A percentile compares a stretch with the other conserved stretches of the same genome.
These are phyloP conservation scores for Netelia inedita DNA, from an alignment of 2,888 invertebrate species.

Conservation along the genomic window DNA sequence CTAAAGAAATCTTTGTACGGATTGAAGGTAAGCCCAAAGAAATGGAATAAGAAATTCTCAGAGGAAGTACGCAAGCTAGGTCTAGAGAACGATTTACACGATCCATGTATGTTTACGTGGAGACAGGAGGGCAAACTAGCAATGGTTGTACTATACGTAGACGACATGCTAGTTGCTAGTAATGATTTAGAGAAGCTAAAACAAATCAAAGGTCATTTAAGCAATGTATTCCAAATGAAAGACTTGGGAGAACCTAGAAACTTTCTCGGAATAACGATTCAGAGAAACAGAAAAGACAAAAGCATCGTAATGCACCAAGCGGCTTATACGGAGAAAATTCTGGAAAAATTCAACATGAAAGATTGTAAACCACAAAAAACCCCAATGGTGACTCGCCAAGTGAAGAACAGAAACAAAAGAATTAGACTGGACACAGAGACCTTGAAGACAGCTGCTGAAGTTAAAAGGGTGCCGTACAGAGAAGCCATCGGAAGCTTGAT, in stretches of 20 bases:
- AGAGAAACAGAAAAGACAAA: slow-evolving; percentile 37
- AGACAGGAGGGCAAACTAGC: slow-evolving; percentile 54
- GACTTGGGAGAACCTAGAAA: slow-evolving; percentile 66
- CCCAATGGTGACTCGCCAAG: slow-evolving; percentile 66
- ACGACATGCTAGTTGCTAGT: slow-evolving; percentile 65
- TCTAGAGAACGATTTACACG: slow-evolving; percentile 62
- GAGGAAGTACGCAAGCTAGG: slow-evolving; percentile 66
- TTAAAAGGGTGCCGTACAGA: slow-evolving; percentile 51
- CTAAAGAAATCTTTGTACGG: slow-evolving; percentile 70
- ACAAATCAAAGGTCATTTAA: slow-evolving; percentile 60
- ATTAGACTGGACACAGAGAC: neutral
- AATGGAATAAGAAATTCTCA: slow-evolving; percentile 70
- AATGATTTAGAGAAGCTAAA: slow-evolving; percentile 63
- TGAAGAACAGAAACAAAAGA: slow-evolving; percentile 43
- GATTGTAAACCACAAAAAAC: slow-evolving; percentile 32
- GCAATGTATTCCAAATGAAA: slow-evolving; percentile 65
- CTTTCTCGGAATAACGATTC: slow-evolving; percentile 50
- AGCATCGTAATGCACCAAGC: slow-evolving; percentile 18
- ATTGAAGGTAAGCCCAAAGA: slow-evolving; percentile 63
- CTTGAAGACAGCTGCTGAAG: slow-evolving; percentile 15
- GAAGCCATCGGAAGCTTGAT: slow-evolving; percentile 71
- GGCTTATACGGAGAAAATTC: slow-evolving; percentile 20
- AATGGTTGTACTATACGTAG: slow-evolving; percentile 69
- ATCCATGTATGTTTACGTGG: slow-evolving; percentile 69
- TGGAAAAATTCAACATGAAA: slow-evolving; percentile 31